A percentile compares a stretch with the other conserved stretches of the same genome.
Conservation (phyloP, 2,113 vertebrate genomes). For the Haemorhous mexicanus region DNA sequence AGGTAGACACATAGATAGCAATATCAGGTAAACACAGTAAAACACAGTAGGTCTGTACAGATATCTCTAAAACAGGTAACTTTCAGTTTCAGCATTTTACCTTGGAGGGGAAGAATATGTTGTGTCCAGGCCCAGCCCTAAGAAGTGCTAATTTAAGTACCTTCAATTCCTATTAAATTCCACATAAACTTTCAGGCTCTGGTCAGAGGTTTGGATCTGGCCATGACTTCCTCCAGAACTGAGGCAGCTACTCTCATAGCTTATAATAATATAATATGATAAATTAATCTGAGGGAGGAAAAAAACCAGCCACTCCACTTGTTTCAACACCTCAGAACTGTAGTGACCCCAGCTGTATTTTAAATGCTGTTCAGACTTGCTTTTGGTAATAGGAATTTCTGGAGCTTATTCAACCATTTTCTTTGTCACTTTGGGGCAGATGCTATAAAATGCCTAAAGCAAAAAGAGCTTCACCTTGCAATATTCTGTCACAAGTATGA, state of each 20-base stretch:
- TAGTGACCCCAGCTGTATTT: not conserved
- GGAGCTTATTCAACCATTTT: not conserved
- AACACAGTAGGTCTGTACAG: not conserved
- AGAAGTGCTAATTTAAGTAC: not conserved
- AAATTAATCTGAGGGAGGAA: not conserved
- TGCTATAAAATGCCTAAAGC: not conserved
- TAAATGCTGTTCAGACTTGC: not conserved
- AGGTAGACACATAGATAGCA: not conserved
- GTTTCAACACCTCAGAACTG: not conserved
- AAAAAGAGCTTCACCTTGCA: not conserved
- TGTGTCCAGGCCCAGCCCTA: not conserved
- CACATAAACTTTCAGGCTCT: not conserved
- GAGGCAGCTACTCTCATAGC: not conserved
- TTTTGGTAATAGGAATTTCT: not conserved
- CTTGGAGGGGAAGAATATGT: not conserved
- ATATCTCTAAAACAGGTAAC: not conserved
- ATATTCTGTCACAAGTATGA: not conserved
- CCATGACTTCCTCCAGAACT: not conserved
- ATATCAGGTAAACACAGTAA: not conserved
- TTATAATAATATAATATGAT: not conserved
- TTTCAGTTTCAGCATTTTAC: not conserved
- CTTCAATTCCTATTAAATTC: not conserved
- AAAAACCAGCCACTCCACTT: not conserved
- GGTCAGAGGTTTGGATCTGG: not conserved
- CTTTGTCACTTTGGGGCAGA: not conserved